A percentile compares a stretch with the other conserved stretches of the same genome.
phyloP scores from a whole-genome alignment of 2,113 vertebrate genomes.

The Corvus moneduloides region DNA sequence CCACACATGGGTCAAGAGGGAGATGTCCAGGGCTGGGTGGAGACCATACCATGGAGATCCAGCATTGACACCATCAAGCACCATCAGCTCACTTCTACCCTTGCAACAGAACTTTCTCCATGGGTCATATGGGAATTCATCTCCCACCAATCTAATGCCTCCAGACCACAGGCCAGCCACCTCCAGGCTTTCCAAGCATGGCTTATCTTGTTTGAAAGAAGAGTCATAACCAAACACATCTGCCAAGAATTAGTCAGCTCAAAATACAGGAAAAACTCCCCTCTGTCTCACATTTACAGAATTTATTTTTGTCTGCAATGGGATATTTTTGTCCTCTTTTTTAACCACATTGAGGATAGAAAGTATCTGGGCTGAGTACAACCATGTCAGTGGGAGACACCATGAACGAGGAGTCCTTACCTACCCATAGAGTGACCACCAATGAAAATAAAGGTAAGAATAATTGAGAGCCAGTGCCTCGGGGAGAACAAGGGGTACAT shows the following conservation, averaged over 20 bases:
- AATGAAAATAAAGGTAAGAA: background rate
- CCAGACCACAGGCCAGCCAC: background rate
- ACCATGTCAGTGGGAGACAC: background rate
- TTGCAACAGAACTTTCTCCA: background rate
- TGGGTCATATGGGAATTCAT: rapidly evolving
- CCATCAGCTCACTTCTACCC: background rate
- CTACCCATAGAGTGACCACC: background rate
- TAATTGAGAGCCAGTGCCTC: background rate
- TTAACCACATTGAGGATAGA: background rate
- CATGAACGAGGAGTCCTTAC: background rate
- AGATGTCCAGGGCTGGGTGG: background rate
- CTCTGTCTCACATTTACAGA: background rate
- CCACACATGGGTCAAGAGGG: background rate
- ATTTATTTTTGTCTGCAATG: background rate
- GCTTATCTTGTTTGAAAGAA: background rate
- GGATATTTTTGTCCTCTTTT: background rate
- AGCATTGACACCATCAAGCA: background rate
- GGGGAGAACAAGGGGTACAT: rapidly evolving
- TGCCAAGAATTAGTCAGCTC: background rate
- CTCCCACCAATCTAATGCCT: background rate
- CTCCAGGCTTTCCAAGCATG: background rate
- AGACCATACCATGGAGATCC: background rate
- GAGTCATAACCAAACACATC: background rate
- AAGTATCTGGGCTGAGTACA: background rate
- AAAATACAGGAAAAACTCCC: background rate